Base-by-base conservation (phyloP, 2,797 vertebrate species). In the Sebastes hubbsi region DNA sequence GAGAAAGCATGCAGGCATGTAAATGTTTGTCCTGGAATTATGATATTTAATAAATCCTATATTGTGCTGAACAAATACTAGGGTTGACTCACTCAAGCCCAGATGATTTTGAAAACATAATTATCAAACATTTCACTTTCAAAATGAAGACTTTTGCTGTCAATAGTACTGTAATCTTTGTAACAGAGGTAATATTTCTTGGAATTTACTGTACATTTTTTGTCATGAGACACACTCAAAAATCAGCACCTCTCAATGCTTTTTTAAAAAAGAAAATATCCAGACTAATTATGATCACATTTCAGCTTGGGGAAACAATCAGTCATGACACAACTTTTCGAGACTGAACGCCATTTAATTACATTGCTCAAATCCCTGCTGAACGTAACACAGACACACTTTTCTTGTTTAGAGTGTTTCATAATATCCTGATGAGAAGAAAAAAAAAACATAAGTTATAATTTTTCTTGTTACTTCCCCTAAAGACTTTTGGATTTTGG, bases 1-100 rank as follows among this genome's bases (percentile, higher is more conserved):
- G 97, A 98, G 97, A 98, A 98, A 96, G 98, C 98, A 99, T 99
- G 98, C 98, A 98, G 98, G 98, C 98, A 99, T 99, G 98, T 99
- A 98, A 98, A 99, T 99, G 99, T 99, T 98, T 98, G 98, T 99
- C 97, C 97, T 98, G 97, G 97, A 98, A 97, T 99, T 97, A 97
- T 98, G 97, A 98, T 99, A 99, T 98, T 99, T 96, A 99, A 97
- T 97, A 97, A 98, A 98, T 97, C 97, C 97, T 96, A 96, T 98
- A 97, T 97, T 97, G 97, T 97, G 96, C 97, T 97, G 97, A 97
- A 97, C 97, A 95, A 94, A 92, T 90, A 92, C 90, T 83, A 90
- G 88, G 94, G 87, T 92, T 94, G 90, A 89, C 90, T 94, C 92
- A 92, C 92, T 89, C 82, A 78, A 91, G 90, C 91, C 92, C 87